Evolutionary conservation across 2,797 vertebrate species (phyloP).

Genomic region (Poeciliopsis presidionis): DNA sequence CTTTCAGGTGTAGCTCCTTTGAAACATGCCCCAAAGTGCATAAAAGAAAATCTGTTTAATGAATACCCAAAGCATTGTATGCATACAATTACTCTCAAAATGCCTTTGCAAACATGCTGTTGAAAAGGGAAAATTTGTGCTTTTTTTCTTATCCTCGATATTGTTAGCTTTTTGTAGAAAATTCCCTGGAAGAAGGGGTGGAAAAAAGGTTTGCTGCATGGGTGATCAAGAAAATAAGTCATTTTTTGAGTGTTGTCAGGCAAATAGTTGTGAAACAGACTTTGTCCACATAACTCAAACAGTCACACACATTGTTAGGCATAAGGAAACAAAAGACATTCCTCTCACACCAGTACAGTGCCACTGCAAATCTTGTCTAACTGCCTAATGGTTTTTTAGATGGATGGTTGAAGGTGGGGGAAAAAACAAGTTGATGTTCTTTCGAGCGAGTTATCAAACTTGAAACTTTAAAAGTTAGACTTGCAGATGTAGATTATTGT

Average conservation of each 20-base stretch:
- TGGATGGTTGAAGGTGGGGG: neutral
- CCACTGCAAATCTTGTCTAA: constrained; percentile 16
- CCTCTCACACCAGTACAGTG: constrained; percentile 15
- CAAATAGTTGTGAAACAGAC: constrained; percentile 52
- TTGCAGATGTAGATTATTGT: constrained; percentile 12
- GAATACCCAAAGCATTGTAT: constrained; percentile 6
- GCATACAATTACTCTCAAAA: constrained; percentile 11
- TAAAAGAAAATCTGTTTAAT: constrained; percentile 4
- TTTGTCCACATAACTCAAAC: constrained; percentile 55
- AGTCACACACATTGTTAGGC: constrained; percentile 51
- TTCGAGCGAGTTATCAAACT: neutral
- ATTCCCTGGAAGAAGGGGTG: constrained; percentile 4
- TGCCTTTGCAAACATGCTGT: constrained; percentile 7
- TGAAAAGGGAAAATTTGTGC: constrained; percentile 4
- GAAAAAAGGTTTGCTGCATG: constrained; percentile 20
- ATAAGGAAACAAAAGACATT: constrained; percentile 35
- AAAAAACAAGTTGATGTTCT: neutral
- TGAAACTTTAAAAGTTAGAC: neutral
- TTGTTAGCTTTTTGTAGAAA: constrained; percentile 11
- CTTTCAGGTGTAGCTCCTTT: constrained; percentile 4
- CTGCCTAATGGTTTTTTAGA: neutral
- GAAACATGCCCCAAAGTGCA: neutral
- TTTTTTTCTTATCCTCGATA: neutral
- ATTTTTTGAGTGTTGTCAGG: constrained; percentile 31
- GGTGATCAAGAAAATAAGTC: constrained; percentile 27